Percentiles rank a stretch among this genome's conserved stretches.
Conservation (phyloP, 2,797 vertebrate genomes). For the Catharus ustulatus region DNA sequence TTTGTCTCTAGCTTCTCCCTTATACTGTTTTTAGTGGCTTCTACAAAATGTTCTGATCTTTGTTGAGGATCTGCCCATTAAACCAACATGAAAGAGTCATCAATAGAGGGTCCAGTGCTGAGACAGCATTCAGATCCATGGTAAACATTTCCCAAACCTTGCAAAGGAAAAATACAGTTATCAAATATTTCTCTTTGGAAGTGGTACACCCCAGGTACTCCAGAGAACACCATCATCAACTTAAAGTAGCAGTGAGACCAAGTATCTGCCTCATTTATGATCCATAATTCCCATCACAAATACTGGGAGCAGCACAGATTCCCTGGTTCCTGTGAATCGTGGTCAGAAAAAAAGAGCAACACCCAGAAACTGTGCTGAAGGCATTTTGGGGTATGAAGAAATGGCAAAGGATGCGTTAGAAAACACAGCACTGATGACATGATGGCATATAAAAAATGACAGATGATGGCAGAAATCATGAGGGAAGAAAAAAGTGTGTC, state of each 20-base stretch:
- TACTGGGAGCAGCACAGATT: not conserved
- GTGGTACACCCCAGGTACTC: not conserved
- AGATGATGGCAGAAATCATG: not conserved
- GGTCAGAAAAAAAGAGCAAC: not conserved
- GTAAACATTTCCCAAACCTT: not conserved
- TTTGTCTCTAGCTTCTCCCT: not conserved
- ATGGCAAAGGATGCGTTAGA: not conserved
- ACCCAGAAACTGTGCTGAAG: not conserved
- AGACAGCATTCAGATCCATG: not conserved
- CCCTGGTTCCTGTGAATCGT: rapidly evolving
- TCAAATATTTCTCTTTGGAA: not conserved
- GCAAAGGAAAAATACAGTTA: not conserved
- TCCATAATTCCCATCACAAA: not conserved
- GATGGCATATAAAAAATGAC: not conserved
- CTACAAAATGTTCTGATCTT: not conserved
- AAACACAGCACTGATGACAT: not conserved
- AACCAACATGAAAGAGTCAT: not conserved
- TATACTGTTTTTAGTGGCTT: not conserved
- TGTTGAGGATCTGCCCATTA: rapidly evolving
- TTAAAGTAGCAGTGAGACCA: not conserved
- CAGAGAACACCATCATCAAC: not conserved
- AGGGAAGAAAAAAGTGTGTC: not conserved
- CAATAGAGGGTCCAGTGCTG: not conserved
- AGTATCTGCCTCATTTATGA: not conserved
- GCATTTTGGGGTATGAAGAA: not conserved